phyloP scores from a whole-genome alignment of 2,797 vertebrate species.

The Tapirus indicus region DNA sequence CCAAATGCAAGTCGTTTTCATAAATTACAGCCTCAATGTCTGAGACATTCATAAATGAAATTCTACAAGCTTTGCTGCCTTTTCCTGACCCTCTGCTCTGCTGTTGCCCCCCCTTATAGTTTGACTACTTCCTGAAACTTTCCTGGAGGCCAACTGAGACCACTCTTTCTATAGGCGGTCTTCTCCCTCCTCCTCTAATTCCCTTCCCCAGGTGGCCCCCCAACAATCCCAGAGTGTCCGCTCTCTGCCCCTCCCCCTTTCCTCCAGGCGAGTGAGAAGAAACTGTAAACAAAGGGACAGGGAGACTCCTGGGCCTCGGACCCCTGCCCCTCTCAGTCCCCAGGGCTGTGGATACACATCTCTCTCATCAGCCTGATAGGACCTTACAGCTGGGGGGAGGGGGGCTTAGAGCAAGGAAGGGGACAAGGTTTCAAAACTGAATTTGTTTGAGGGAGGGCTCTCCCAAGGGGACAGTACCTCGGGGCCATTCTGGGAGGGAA shows the following conservation, averaged over 20 bases:
- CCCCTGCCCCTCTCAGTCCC: not conserved
- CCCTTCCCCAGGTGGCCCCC: not conserved
- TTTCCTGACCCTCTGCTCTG: not conserved
- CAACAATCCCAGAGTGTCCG: not conserved
- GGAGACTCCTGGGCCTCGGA: not conserved
- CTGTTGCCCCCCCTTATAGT: not conserved
- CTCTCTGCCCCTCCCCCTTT: not conserved
- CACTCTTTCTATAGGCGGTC: not conserved
- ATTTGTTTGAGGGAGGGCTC: constrained; percentile 57
- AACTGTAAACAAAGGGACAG: constrained; percentile 75
- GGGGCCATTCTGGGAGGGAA: not conserved
- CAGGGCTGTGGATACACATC: not conserved
- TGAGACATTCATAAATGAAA: not conserved
- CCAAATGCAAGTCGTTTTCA: not conserved
- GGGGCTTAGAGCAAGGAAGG: not conserved
- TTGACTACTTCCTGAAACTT: constrained; percentile 68
- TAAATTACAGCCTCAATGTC: not conserved
- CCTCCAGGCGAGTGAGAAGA: not conserved
- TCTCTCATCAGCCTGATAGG: constrained; percentile 32
- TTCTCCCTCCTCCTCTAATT: not conserved
- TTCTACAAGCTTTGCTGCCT: not conserved
- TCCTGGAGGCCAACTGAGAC: not conserved
- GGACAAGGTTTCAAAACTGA: constrained; percentile 42
- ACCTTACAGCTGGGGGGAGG: not conserved
- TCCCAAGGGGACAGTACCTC: constrained; percentile 64